Base-by-base conservation (phyloP, 2,888 invertebrate species). In the Athalia circularis region DNA sequence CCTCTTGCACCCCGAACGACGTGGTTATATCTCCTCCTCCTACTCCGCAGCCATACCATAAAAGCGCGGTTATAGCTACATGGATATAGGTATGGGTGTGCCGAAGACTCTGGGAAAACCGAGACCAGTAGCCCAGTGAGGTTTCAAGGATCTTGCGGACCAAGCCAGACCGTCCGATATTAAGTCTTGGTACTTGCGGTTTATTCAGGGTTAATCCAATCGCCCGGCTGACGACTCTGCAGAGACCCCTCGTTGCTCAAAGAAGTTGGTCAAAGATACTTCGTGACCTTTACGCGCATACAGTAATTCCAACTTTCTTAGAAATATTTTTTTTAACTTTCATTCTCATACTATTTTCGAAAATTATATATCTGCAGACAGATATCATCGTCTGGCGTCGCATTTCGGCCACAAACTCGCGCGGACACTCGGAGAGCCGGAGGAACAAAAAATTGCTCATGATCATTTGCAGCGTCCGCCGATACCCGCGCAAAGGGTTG, bases 41-140 rank as follows among this genome's bases (percentile, higher is more conserved):
- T 29, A 67, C 54, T 67, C 62, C 74, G 64, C 62, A 65, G 54
- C 70, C 77, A 62, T 15, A 50, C 79, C 79, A 48, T 64, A 59
- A 64, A 62, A 81, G 77, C 83, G 83, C 70, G 82, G 83, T 80
- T 85, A 83, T 79, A 83, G 29, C 29, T 29, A 29, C 2, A 29
- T 29, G 29, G 29, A 29, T 29, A 29, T 29, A 29, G 29, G 29
- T 29, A 29, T 29, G 29, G 29, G 29, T 29, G 29, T 29, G 29
- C 1, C 81, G 83, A 82, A 43, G 61, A 72, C 48, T 43, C 52
- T 50, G 4, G 62, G 54, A 29, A 62, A 75, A 15, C 48, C 43
- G 62, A 45, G 64, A 8, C 62, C n/a, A 48, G 62, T 9, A 8
- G 62, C 62, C 29, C 29, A 29, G 47, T 43, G 15, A 15, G 64